Evolutionary conservation across 2,113 vertebrate genomes (phyloP).

Genomic region (Sciurus niger): DNA sequence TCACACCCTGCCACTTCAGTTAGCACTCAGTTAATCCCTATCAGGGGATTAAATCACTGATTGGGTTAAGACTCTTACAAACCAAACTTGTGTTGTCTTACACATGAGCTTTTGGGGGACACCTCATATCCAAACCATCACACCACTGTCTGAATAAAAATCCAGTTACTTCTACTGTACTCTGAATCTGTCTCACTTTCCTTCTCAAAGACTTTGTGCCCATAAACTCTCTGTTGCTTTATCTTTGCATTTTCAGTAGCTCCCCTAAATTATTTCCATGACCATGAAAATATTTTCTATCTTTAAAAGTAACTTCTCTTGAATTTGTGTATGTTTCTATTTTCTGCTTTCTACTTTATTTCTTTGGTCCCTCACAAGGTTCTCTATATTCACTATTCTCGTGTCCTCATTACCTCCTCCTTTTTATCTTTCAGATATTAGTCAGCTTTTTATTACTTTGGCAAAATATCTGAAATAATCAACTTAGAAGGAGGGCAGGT

Average conservation of each 20-base stretch:
- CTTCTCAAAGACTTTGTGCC: neutral
- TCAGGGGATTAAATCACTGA: too few species aligned
- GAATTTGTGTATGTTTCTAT: neutral
- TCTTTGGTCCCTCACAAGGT: neutral
- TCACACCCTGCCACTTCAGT: too few species aligned
- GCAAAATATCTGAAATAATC: neutral
- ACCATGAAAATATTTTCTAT: neutral
- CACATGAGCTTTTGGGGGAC: too few species aligned
- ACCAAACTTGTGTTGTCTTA: too few species aligned
- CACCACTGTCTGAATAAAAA: neutral
- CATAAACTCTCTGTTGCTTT: rapidly evolving
- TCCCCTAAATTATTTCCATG: neutral
- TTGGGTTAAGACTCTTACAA: too few species aligned
- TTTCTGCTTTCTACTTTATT: neutral
- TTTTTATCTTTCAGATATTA: neutral
- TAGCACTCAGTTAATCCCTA: too few species aligned
- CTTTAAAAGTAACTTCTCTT: neutral
- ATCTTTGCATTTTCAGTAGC: neutral
- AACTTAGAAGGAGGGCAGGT: neutral
- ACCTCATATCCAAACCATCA: too few species aligned
- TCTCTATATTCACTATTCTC: neutral
- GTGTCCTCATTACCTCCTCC: neutral
- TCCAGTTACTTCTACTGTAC: neutral
- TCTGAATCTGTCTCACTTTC: neutral
- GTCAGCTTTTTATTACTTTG: neutral